These are phyloP conservation scores for Sogatella furcifera DNA, from an alignment of 1,140 invertebrate genomes.

Conservation along the genomic window DNA sequence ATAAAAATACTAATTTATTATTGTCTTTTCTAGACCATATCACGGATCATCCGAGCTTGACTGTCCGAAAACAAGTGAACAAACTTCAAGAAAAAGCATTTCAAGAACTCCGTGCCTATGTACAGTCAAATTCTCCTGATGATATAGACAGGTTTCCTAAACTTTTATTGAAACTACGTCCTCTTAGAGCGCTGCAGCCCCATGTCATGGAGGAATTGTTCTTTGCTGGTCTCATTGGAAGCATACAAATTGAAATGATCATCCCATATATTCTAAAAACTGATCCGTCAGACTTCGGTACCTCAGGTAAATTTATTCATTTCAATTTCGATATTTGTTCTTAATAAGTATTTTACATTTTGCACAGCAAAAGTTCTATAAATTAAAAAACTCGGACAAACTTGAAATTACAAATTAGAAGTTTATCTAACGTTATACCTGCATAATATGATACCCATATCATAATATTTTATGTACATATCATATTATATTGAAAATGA, in stretches of 20 bases:
- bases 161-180: conserved; percentile 62
- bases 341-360: too few species aligned
- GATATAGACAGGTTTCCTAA: conserved; percentile 50
- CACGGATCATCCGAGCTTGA: conserved; percentile 35
- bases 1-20: too few species aligned
- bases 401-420: too few species aligned
- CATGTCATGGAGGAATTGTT: conserved; percentile 83
- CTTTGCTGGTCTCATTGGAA: conserved; percentile 79
- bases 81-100: conserved; percentile 62
- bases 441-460: too few species aligned
- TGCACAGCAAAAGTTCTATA: too few species aligned
- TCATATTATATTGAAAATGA: too few species aligned
- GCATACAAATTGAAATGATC: conserved; percentile 83
- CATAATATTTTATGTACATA: too few species aligned
- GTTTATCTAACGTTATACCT: too few species aligned
- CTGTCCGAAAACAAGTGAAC: conserved; percentile 39
- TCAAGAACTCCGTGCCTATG: conserved; percentile 51
- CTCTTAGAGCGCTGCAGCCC: conserved; percentile 63
- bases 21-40: not conserved
- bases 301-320: not conserved
- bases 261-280: conserved; percentile 86
- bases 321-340: too few species aligned
- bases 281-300: conserved; percentile 35
- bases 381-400: too few species aligned
- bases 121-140: conserved; percentile 36